Conservation (phyloP, 2,888 invertebrate species). For the Adela reaumurella region DNA sequence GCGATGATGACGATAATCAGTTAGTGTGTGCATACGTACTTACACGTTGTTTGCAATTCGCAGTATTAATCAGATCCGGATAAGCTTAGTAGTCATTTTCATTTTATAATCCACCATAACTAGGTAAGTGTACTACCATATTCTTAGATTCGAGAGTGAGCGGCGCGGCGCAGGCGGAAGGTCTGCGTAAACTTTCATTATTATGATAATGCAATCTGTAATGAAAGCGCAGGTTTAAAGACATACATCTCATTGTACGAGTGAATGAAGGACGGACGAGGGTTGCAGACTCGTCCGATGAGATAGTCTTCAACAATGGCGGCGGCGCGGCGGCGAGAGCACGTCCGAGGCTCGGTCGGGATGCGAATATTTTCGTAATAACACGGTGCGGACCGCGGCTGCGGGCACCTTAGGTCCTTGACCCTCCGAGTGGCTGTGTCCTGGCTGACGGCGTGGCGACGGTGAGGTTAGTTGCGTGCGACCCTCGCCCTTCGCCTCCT, state of each 20-base stretch:
- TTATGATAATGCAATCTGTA: not conserved
- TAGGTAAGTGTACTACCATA: too few relatives aligned
- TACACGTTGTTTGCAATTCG: too few relatives aligned
- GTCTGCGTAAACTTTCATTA: not conserved
- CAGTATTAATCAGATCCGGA: too few relatives aligned
- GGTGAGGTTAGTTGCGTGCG: too few relatives aligned
- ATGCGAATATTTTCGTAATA: slow-evolving; percentile 39
- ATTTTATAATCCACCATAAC: too few relatives aligned
- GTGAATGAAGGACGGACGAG: not conserved
- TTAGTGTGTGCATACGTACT: too few relatives aligned
- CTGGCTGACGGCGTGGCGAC: too few relatives aligned
- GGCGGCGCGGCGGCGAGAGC: too few relatives aligned
- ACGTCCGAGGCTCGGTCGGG: not conserved
- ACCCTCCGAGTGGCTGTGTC: not conserved
- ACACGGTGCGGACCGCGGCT: slow-evolving; percentile 32
- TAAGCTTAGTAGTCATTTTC: too few relatives aligned
- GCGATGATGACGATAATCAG: too few relatives aligned
- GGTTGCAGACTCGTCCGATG: not conserved
- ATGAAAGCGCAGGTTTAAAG: not conserved
- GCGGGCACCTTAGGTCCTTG: not conserved
- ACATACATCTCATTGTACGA: not conserved
- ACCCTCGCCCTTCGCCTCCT: not conserved
- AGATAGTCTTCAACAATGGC: not conserved
- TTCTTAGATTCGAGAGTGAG: too few relatives aligned
- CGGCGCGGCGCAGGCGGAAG: too few relatives aligned